Evolutionary conservation across 2,888 invertebrate species (phyloP).

Genomic region (Metellina segmentata): DNA sequence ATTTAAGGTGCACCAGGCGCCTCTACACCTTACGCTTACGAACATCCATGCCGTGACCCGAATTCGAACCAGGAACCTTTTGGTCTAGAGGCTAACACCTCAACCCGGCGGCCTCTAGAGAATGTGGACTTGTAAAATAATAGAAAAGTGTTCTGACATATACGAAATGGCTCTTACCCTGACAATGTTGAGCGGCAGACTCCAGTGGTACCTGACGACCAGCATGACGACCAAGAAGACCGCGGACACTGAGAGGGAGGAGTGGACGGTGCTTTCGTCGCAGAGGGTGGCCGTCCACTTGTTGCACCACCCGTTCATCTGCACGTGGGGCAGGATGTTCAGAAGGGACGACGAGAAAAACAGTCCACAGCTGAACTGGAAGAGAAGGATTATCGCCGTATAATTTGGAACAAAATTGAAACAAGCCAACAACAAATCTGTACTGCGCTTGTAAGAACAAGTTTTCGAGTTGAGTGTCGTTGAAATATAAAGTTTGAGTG

Average conservation of each 20-base stretch:
- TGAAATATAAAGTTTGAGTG: too few species aligned
- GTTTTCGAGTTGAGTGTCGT: too few species aligned
- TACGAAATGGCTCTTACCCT: slow-evolving; percentile 11
- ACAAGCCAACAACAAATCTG: neutral
- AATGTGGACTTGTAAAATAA: too few species aligned
- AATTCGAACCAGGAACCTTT: too few species aligned
- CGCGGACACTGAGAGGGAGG: neutral
- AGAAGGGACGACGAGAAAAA: neutral
- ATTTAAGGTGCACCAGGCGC: too few species aligned
- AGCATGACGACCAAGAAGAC: neutral
- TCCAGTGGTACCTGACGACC: slow-evolving; percentile 26
- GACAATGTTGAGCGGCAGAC: neutral
- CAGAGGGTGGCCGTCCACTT: neutral
- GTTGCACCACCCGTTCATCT: neutral
- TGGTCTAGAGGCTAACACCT: too few species aligned
- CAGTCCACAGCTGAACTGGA: neutral
- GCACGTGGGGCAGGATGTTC: neutral
- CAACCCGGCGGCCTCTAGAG: too few species aligned
- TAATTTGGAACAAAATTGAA: neutral
- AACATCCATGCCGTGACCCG: too few species aligned
- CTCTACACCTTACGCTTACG: too few species aligned
- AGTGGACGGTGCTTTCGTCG: neutral
- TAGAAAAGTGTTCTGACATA: too few species aligned
- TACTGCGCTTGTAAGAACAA: too few species aligned
- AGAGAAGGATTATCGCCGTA: neutral